These are phyloP conservation scores for Serripes groenlandicus DNA, from an alignment of 2,888 invertebrate species.

Conservation along the genomic window DNA sequence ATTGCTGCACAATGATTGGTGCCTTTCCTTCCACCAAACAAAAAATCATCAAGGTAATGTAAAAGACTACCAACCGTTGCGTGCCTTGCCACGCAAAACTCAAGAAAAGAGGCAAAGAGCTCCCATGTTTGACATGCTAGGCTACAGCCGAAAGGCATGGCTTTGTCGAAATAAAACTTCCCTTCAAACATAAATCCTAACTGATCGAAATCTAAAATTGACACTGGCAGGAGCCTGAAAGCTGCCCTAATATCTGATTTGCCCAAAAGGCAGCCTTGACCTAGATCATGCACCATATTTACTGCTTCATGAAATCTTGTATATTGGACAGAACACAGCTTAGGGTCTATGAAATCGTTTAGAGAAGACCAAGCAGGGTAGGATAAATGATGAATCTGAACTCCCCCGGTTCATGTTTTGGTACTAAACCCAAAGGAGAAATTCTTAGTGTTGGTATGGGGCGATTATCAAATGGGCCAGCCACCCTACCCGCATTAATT, in stretches of 20 bases:
- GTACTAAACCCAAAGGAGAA: conserved; percentile 32
- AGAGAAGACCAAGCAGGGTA: conserved; percentile 13
- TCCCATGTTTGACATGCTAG: conserved; percentile 36
- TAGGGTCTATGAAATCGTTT: conserved; percentile 22
- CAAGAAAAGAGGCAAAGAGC: conserved; percentile 29
- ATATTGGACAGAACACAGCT: conserved; percentile 24
- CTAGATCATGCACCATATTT: conserved; percentile 25
- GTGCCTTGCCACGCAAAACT: background rate
- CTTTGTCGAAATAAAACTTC: conserved; percentile 44
- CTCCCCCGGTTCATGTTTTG: conserved; percentile 23
- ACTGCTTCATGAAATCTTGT: conserved; percentile 28
- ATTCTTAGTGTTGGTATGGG: conserved; percentile 7
- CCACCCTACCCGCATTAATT: conserved; percentile 12
- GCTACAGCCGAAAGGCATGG: conserved; percentile 41
- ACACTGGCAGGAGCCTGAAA: conserved; percentile 38
- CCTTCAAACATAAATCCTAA: conserved; percentile 49
- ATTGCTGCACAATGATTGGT: background rate
- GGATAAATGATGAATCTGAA: conserved; percentile 35
- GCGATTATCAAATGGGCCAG: conserved; percentile 23
- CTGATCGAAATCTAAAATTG: conserved; percentile 25
- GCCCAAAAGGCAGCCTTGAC: background rate
- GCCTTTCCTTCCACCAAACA: conserved; percentile 28
- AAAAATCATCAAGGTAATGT: conserved; percentile 52
- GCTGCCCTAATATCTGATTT: conserved; percentile 23
- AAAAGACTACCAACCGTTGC: background rate